Evolutionary conservation across 1,140 invertebrate species (phyloP).

Genomic region (Tetragonula clypearis): DNA sequence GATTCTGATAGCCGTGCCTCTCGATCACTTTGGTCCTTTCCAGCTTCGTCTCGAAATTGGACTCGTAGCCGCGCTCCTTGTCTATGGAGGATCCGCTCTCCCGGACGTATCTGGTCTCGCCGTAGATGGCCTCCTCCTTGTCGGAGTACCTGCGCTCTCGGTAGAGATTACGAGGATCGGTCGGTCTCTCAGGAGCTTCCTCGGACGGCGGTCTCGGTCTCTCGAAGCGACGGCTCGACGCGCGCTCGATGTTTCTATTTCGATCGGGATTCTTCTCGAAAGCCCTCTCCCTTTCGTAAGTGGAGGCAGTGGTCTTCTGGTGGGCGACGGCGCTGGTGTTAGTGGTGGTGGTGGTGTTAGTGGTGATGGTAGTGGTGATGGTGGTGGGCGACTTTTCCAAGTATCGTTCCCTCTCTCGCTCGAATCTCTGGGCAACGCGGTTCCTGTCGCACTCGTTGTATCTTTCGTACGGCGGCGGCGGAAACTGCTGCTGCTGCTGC

Average conservation of each 20-base stretch:
- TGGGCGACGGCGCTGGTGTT: background rate
- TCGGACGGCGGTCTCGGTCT: conserved; percentile 78
- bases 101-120: conserved; percentile 68
- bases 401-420: conserved; percentile 70
- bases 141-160: conserved; percentile 76
- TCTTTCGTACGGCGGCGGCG: conserved; percentile 26
- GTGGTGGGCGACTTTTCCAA: conserved; percentile 68
- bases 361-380: conserved; percentile 10
- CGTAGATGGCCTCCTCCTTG: conserved; percentile 78
- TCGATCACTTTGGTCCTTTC: conserved; percentile 78
- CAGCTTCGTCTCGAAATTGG: conserved; percentile 80
- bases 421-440: conserved; percentile 29
- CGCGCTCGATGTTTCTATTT: conserved; percentile 68
- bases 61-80: conserved; percentile 80
- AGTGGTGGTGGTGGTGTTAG: background rate
- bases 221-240: conserved; percentile 73
- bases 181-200: conserved; percentile 78
- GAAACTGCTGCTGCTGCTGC: no score
- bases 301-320: conserved; percentile 63
- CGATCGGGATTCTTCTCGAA: conserved; percentile 75
- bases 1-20: conserved; percentile 68
- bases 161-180: conserved; percentile 50
- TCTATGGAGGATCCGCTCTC: conserved; percentile 66
- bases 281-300: conserved; percentile 69
- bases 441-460: conserved; percentile 45